These are phyloP conservation scores for Polyploca ridens DNA, from an alignment of 2,888 invertebrate genomes.

Conservation along the genomic window DNA sequence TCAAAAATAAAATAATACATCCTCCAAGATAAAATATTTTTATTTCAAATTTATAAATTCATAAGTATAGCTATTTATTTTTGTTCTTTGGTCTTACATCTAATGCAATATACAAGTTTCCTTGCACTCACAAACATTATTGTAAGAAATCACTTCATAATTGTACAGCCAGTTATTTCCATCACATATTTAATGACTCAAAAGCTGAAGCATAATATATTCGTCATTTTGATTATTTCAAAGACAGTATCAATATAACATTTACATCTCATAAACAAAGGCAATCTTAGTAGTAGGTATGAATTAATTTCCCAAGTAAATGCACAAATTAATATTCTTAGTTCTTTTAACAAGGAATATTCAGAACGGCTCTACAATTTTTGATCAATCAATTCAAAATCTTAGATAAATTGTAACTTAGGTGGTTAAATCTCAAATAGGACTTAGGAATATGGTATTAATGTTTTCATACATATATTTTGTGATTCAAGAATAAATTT, in stretches of 20 bases:
- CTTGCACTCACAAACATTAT: conserved; percentile 28
- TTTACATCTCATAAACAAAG: neutral
- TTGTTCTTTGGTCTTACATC: conserved; percentile 42
- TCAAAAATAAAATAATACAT: neutral
- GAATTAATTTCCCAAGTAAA: neutral
- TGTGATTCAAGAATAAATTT: neutral
- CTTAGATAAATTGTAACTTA: too few species aligned
- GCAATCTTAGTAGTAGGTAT: neutral
- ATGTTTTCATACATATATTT: neutral
- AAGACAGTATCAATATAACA: neutral
- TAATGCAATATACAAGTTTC: conserved; percentile 30
- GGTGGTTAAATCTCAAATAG: neutral
- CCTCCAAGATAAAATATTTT: neutral
- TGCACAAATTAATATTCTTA: neutral
- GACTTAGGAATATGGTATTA: neutral
- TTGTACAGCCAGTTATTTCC: conserved; percentile 36
- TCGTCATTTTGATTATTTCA: neutral
- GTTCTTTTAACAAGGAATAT: neutral
- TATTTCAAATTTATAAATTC: neutral
- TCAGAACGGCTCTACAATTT: too few species aligned
- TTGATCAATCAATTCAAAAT: neutral
- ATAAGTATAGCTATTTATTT: conserved; percentile 15
- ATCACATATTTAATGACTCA: conserved; percentile 16
- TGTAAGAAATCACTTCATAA: conserved; percentile 30
- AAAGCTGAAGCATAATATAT: conserved; percentile 9